These are phyloP conservation scores for Molorchus minor DNA, from an alignment of 2,888 invertebrate species.

Conservation along the genomic window DNA sequence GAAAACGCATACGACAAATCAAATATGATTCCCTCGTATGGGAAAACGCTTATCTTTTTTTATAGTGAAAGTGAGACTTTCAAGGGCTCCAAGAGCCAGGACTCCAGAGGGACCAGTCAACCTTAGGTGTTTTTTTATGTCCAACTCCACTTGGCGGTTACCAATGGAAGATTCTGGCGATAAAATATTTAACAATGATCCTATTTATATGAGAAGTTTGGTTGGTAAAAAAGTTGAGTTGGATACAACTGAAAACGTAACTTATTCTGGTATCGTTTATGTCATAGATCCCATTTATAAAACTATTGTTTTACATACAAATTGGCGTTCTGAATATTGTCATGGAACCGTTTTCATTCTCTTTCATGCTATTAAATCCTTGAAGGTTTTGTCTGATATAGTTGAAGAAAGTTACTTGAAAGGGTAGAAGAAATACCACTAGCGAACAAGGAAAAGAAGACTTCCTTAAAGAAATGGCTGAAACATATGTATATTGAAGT, in stretches of 20 bases:
- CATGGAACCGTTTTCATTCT: conserved; percentile 44
- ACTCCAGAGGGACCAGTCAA: too few species aligned
- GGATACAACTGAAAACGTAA: conserved; percentile 47
- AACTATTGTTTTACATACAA: conserved; percentile 51
- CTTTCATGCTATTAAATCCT: conserved; percentile 50
- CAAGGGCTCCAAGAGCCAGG: too few species aligned
- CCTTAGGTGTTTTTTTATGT: background rate
- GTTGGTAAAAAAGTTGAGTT: conserved; percentile 53
- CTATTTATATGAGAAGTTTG: conserved; percentile 50
- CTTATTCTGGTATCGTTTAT: conserved; percentile 51
- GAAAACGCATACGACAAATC: too few species aligned
- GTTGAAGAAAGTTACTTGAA: conserved; percentile 40
- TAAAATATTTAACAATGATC: conserved; percentile 45
- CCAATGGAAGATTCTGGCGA: conserved; percentile 39
- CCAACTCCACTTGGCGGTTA: background rate
- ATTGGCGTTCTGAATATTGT: conserved; percentile 30
- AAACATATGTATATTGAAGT: conserved; percentile 56
- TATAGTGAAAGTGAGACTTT: too few species aligned
- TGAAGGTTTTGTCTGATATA: conserved; percentile 46
- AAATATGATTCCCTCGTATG: too few species aligned
- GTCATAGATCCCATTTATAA: conserved; percentile 58
- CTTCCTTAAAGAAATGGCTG: conserved; percentile 56
- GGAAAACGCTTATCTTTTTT: too few species aligned
- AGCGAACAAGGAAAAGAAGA: conserved; percentile 38
- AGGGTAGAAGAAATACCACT: conserved; percentile 12